Base-by-base conservation (phyloP, 2,113 vertebrate species). In the Procavia capensis region DNA sequence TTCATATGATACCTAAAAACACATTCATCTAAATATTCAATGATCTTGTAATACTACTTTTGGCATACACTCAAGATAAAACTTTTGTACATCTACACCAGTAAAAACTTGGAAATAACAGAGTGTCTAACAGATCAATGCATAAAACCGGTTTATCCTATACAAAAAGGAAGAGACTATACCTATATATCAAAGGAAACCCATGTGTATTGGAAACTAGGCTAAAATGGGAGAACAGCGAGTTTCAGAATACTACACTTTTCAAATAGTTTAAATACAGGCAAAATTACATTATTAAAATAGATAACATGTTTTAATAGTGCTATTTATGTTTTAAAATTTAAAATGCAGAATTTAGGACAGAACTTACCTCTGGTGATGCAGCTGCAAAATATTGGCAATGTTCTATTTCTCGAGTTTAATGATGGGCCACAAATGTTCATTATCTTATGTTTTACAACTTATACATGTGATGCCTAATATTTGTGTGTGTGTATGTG, bases 1-100 rank as follows among this genome's bases (percentile, higher is more conserved):
- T n/a, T n/a, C n/a, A n/a, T n/a, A n/a, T n/a, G n/a, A 95, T 43
- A 78, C 13, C 20, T 86, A 80, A 68, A 87, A 93, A 83, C 61
- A 87, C 90, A 57, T 47, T 93, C 70, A 95, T 34, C 36, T n/a
- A 90, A 85, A 93, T 7, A 78, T 22, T 29, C 29, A 84, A 74
- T 47, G 34, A 70, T 19, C 41, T 82, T 74, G 22, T 54, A 88
- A 61, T 57, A 80, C 31, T 47, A 91, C 39, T 83, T n/a, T 72
- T 66, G 14, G 50, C 36, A 63, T 2, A 86, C 6, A 92, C 50
- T 16, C 11, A 82, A 39, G n/a, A 70, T n/a, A 17, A 90, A 94
- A 94, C 36, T 80, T 59, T 50, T 87, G 8, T 14, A 64, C 9
- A 76, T 41, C 9, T 79, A 10, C 24, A 85, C 54, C 63, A 95